Percentiles rank a stretch among this genome's conserved stretches.
These are phyloP conservation scores for Chaunax sp. DNA, from an alignment of 2,797 vertebrate species.

Conservation along the genomic window DNA sequence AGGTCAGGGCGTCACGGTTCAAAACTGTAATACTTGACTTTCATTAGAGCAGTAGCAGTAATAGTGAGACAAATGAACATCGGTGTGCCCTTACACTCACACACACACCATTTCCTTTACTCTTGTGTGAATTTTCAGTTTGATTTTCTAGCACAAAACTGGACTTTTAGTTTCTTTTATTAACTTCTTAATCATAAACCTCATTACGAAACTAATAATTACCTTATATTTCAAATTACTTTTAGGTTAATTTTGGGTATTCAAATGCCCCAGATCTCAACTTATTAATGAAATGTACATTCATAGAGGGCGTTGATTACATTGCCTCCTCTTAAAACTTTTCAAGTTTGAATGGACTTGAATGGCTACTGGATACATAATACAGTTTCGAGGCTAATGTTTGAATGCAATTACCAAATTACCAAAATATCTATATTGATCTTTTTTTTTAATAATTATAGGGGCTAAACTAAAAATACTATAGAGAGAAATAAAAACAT, in stretches of 20 bases:
- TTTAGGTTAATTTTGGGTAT: slow-evolving; percentile 78
- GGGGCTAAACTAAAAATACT: too few relatives aligned
- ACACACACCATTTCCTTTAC: slow-evolving; percentile 10
- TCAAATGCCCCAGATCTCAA: slow-evolving; percentile 80
- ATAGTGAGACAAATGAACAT: slow-evolving; percentile 13
- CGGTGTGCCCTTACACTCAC: neutral
- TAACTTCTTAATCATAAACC: slow-evolving; percentile 84
- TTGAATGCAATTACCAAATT: neutral
- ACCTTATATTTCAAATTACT: slow-evolving; percentile 80
- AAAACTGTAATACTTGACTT: slow-evolving; percentile 24
- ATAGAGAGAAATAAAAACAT: too few relatives aligned
- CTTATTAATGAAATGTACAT: slow-evolving; percentile 76
- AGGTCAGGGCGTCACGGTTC: slow-evolving; percentile 24
- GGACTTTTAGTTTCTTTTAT: slow-evolving; percentile 78
- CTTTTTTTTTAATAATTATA: too few relatives aligned
- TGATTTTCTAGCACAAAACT: slow-evolving; percentile 59
- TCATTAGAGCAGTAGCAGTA: slow-evolving; percentile 4
- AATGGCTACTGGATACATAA: slow-evolving; percentile 1
- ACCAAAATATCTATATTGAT: neutral
- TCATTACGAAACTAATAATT: slow-evolving; percentile 85
- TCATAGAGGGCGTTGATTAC: slow-evolving; percentile 72
- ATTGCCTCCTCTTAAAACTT: slow-evolving; percentile 42
- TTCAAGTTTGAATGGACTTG: slow-evolving; percentile 24
- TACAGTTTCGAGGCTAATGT: neutral
- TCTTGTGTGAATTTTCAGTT: slow-evolving; percentile 43